Percentiles rank a stretch among this genome's conserved stretches.
phyloP scores from a whole-genome alignment of 2,113 vertebrate genomes.

The Thermophis baileyi region DNA sequence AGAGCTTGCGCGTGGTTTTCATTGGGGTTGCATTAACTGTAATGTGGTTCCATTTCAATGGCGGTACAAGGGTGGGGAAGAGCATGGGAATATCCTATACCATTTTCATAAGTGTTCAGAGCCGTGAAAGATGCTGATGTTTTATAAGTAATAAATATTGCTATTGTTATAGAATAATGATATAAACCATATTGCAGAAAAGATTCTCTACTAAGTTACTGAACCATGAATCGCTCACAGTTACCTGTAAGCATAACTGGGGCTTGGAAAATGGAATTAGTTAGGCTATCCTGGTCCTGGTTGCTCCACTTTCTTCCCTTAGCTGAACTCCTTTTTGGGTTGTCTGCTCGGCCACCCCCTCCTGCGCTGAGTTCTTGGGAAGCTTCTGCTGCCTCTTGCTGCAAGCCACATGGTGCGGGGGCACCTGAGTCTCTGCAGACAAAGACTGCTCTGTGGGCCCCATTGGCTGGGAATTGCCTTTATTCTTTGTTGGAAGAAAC shows the following conservation, averaged over 20 bases:
- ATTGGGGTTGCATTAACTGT: background rate
- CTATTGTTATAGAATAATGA: background rate
- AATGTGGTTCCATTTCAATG: background rate
- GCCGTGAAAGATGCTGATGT: background rate
- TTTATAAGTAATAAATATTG: background rate
- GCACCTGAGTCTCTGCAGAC: constrained; percentile 18
- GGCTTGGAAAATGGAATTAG: background rate
- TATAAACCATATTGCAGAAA: background rate
- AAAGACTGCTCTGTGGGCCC: constrained; percentile 28
- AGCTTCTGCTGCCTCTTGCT: background rate
- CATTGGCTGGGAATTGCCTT: constrained; percentile 22
- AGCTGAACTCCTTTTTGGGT: background rate
- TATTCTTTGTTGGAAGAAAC: constrained; percentile 28
- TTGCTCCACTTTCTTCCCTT: background rate
- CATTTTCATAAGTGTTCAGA: background rate
- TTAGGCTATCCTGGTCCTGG: too few species aligned
- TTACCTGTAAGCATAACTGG: background rate
- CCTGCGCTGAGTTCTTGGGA: background rate
- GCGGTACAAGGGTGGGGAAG: background rate
- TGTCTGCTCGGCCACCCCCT: background rate
- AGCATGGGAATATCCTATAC: background rate
- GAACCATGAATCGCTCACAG: background rate
- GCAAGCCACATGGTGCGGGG: background rate
- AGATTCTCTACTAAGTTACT: background rate
- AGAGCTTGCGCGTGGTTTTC: background rate